Percentiles rank a stretch among this genome's conserved stretches.
Conservation (phyloP, 1,140 invertebrate species). For the Steinernema feltiae region DNA sequence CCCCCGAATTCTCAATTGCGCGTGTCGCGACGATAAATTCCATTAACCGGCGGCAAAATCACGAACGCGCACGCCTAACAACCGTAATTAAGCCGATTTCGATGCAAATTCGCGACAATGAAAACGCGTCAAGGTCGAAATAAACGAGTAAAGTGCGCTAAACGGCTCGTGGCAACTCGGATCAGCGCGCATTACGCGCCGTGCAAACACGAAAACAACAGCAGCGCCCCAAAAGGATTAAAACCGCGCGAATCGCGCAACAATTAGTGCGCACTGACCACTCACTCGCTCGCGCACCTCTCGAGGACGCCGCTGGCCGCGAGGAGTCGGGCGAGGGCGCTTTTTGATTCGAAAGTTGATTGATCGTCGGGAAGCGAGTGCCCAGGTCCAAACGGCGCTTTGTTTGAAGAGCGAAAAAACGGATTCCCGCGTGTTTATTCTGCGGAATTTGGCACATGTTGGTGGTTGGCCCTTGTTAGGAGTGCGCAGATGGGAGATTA, state of each 20-base stretch:
- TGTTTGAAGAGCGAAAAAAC: not conserved
- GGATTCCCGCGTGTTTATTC: not conserved
- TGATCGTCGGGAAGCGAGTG: not conserved
- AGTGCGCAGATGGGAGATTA: slow-evolving; percentile 15
- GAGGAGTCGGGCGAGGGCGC: not conserved
- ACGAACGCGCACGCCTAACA: too few relatives aligned
- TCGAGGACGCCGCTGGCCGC: not conserved
- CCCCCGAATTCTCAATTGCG: too few relatives aligned
- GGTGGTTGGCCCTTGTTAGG: not conserved
- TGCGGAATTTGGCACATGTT: not conserved
- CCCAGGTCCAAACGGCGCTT: not conserved
- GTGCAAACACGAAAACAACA: slow-evolving; percentile 8
- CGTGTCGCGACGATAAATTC: too few relatives aligned
- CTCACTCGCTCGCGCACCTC: not conserved
- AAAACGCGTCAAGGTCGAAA: not conserved
- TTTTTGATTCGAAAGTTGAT: slow-evolving; percentile 8
- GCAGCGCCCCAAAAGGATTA: not conserved
- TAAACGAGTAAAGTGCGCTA: not conserved
- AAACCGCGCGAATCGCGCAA: not conserved
- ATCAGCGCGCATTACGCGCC: not conserved
- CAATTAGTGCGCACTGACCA: not conserved
- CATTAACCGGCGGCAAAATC: too few relatives aligned
- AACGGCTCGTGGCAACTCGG: too few relatives aligned
- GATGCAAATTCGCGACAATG: not conserved
- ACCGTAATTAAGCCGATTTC: not conserved